Evolutionary conservation across 2,888 invertebrate genomes (phyloP), one percentile per base, ranked within the genome.

Genomic region (Stratiomys singularior): DNA sequence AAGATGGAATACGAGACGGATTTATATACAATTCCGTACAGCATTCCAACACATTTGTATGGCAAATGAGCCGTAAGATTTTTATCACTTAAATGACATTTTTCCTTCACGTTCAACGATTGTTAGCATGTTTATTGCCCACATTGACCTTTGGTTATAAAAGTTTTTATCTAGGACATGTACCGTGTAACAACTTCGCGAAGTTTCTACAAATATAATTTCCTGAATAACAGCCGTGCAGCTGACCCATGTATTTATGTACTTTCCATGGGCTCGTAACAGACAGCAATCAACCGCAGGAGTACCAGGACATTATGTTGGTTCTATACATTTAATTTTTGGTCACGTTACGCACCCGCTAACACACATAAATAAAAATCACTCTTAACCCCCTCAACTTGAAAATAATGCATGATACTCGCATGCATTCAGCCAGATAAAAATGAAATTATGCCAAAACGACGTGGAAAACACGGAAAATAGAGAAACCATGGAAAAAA

Each of bases 261-360:
- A 37, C 3, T 37, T 37, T 37, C 37, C 37, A 9, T 37, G 37
- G 37, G 37, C 37, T 37, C 37, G 9, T 37, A 37, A 37, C 37
- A 37, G 37, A 3, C 9, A 37, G 37, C 37, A 37, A 37, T 37
- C 3, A 37, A 37, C 37, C 37, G 37, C 37, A 37, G 52, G 18
- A 52, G 18, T 15, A 4, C 15, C 52, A 5, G 44, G 52, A 52
- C 15, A 52, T 9, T 52, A 5, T n/a, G n/a, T 13, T 52, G 15
- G n/a, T n/a, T n/a, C n/a, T n/a, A 18, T 15, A 4, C 30, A 69
- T 69, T 69, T 69, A 69, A 69, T 69, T 69, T 69, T 69, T 44
- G 69, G 69, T 69, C 69, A 69, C 69, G 69, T 69, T 69, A 69
- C 25, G 23, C 37, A 66, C 4, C 47, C 27, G 69, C 18, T 46